phyloP scores from a whole-genome alignment of 2,797 vertebrate genomes.

The Spinus olivaceus region DNA sequence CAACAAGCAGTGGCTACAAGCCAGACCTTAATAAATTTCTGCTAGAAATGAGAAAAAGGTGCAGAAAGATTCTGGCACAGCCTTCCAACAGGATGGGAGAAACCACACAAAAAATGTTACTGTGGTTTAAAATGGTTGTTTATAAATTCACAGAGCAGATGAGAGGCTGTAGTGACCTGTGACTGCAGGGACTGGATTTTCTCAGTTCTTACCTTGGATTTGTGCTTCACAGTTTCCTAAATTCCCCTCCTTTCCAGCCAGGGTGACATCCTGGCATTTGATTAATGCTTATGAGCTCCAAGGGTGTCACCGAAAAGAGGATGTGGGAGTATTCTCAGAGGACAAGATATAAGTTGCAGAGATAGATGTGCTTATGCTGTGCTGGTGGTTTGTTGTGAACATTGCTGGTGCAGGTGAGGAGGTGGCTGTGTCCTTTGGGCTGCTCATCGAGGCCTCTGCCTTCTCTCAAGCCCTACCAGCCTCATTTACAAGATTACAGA shows the following conservation, averaged over 20 bases:
- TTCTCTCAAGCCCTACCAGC: not conserved
- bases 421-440: not conserved
- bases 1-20: slow-evolving; percentile 8
- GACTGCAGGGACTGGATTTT: not conserved
- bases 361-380: not conserved
- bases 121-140: slow-evolving; percentile 5
- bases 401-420: not conserved
- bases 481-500: not conserved
- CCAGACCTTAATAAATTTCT: slow-evolving; percentile 49
- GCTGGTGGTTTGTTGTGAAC: not conserved
- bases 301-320: not conserved
- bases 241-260: not conserved
- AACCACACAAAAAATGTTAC: slow-evolving; percentile 26
- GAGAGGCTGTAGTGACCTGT: not conserved
- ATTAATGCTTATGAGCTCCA: not conserved
- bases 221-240: not conserved
- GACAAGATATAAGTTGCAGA: fast-evolving
- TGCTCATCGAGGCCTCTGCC: not conserved
- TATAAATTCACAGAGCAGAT: not conserved
- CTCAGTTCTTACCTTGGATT: not conserved
- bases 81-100: slow-evolving; percentile 29
- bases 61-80: slow-evolving; percentile 43
- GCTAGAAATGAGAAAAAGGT: slow-evolving; percentile 50
- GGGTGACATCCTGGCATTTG: not conserved
- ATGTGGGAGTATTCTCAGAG: not conserved